Conservation (phyloP, 1,140 invertebrate species). For the Papilio dardanus region DNA sequence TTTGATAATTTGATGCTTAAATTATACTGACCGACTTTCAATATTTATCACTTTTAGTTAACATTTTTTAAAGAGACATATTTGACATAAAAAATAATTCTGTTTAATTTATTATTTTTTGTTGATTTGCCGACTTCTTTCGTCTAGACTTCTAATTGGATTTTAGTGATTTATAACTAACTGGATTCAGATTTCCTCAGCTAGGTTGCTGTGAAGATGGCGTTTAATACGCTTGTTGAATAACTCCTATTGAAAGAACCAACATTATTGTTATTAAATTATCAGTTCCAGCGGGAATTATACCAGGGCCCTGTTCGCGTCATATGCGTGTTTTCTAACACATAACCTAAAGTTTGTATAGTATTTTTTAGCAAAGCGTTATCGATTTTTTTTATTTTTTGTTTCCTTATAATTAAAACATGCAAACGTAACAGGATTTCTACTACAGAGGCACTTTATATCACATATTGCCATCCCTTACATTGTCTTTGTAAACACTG, state of each 20-base stretch:
- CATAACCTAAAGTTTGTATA: neutral
- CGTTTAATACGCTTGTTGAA: neutral
- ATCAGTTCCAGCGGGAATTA: neutral
- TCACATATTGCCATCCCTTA: too few species aligned
- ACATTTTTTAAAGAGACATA: neutral
- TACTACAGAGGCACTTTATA: too few species aligned
- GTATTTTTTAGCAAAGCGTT: neutral
- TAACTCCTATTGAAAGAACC: neutral
- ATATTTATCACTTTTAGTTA: conserved; percentile 17
- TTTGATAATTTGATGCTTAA: conserved; percentile 16
- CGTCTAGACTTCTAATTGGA: too few species aligned
- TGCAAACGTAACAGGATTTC: neutral
- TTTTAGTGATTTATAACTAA: too few species aligned
- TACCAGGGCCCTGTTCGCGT: neutral
- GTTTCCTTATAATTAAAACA: neutral
- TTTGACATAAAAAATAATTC: neutral
- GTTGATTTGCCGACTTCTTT: neutral
- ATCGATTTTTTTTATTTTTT: neutral
- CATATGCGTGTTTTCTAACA: neutral
- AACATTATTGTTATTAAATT: neutral
- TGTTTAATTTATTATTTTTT: neutral
- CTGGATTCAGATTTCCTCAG: too few species aligned
- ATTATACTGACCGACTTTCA: conserved; percentile 8
- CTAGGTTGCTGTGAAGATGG: too few species aligned
- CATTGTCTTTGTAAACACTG: too few species aligned